Conservation (phyloP, 2,888 invertebrate genomes). For the Platerodrilus igneus region DNA sequence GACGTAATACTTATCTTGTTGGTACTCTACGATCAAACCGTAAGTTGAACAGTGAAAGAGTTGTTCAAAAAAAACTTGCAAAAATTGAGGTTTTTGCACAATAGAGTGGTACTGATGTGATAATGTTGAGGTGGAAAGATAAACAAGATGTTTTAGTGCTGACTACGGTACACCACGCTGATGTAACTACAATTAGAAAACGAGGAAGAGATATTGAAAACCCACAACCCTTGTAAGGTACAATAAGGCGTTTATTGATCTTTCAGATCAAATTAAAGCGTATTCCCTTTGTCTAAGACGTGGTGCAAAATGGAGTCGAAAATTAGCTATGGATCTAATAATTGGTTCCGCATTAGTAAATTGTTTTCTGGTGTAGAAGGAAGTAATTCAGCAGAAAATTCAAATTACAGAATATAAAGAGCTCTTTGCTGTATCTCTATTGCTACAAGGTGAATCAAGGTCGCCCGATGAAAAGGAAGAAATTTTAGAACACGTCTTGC, state of each 20-base stretch:
- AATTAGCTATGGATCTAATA: slow-evolving; percentile 31
- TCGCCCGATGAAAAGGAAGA: too few relatives aligned
- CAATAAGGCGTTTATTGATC: slow-evolving; percentile 33
- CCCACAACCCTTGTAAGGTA: slow-evolving; percentile 31
- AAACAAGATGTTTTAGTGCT: too few relatives aligned
- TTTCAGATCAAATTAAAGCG: slow-evolving; percentile 33
- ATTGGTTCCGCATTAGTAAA: slow-evolving; percentile 27
- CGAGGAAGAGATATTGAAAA: slow-evolving; percentile 23
- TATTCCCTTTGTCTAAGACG: slow-evolving; percentile 28
- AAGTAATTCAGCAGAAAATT: slow-evolving; percentile 23
- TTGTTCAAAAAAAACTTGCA: slow-evolving; percentile 23
- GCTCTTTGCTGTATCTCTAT: slow-evolving; percentile 2
- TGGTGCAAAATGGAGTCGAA: slow-evolving; percentile 34
- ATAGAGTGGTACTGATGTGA: slow-evolving; percentile 28
- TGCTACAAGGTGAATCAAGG: not conserved
- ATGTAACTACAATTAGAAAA: slow-evolving; percentile 24
- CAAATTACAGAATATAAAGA: slow-evolving; percentile 9
- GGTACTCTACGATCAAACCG: too few relatives aligned
- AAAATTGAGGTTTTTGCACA: too few relatives aligned
- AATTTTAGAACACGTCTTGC: not conserved
- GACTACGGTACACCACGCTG: too few relatives aligned
- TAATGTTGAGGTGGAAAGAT: slow-evolving; percentile 35
- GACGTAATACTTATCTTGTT: too few relatives aligned
- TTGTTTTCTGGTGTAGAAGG: slow-evolving; percentile 22
- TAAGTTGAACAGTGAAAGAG: slow-evolving; percentile 31